Evolutionary conservation across 1,140 invertebrate genomes (phyloP).

Genomic region (Apis mellifera): Amel_HAv3.1 CM009932.2:9613001-9613500

Average conservation of each 20-base stretch:
- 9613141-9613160: conserved; percentile 7
- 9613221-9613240: too few species aligned
- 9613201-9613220: neutral
- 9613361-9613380: conserved; percentile 28
- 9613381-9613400: neutral
- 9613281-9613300: neutral
- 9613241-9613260: conserved; percentile 1
- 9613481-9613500: conserved; percentile 9
- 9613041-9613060: conserved; percentile 52
- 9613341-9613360: conserved; percentile 29
- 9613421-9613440: too few species aligned
- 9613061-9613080: conserved; percentile 33
- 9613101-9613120: conserved; percentile 40
- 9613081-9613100: conserved; percentile 38
- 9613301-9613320: conserved; percentile 18
- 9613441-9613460: conserved; percentile 1
- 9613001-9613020: conserved; percentile 17
- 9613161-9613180: conserved; percentile 23
- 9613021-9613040: conserved; percentile 37
- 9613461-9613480: conserved; percentile 6
- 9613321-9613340: neutral
- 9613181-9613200: conserved; percentile 37
- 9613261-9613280: conserved; percentile 3
- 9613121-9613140: neutral
- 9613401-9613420: neutral